A percentile compares a stretch with the other conserved stretches of the same genome.
Evolutionary conservation across 1,140 invertebrate genomes (phyloP).

Genomic region (Anthonomus grandis): DNA sequence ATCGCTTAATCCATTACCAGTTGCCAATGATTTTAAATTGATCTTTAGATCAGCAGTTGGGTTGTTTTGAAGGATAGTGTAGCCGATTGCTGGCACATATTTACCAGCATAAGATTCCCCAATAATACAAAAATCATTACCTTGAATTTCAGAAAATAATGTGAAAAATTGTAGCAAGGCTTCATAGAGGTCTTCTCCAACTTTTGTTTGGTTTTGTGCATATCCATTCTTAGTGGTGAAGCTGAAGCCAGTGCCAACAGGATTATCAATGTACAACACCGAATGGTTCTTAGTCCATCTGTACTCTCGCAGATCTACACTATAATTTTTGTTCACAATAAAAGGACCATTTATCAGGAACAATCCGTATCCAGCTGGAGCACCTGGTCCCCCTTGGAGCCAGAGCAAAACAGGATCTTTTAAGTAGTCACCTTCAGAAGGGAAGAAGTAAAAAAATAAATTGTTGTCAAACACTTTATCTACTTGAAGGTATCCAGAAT

Average conservation of each 20-base stretch:
- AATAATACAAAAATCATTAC: slow-evolving; percentile 68
- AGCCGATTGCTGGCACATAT: slow-evolving; percentile 72
- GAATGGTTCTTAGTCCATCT: slow-evolving; percentile 59
- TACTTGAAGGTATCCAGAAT: slow-evolving; percentile 69
- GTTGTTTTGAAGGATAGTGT: slow-evolving; percentile 69
- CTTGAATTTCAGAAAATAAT: slow-evolving; percentile 65
- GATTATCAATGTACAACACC: slow-evolving; percentile 81
- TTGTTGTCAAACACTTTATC: slow-evolving; percentile 63
- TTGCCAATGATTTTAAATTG: slow-evolving; percentile 54
- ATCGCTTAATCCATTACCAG: slow-evolving; percentile 15
- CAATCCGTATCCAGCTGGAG: slow-evolving; percentile 64
- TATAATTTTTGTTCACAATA: slow-evolving; percentile 46
- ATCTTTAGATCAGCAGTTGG: slow-evolving; percentile 57
- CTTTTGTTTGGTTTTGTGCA: slow-evolving; percentile 59
- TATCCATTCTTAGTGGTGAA: slow-evolving; percentile 69
- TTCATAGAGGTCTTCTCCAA: slow-evolving; percentile 63
- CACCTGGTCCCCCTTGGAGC: slow-evolving; percentile 74
- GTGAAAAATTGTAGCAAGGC: slow-evolving; percentile 68
- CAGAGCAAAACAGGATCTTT: slow-evolving; percentile 65
- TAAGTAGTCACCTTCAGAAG: slow-evolving; percentile 50
- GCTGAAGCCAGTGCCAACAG: slow-evolving; percentile 76
- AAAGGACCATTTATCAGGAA: slow-evolving; percentile 69
- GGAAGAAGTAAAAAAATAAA: slow-evolving; percentile 77
- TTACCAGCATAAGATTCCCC: slow-evolving; percentile 86
- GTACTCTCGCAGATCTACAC: slow-evolving; percentile 54